phyloP scores from a whole-genome alignment of 1,140 invertebrate species.

The Brachionus rubens region DNA sequence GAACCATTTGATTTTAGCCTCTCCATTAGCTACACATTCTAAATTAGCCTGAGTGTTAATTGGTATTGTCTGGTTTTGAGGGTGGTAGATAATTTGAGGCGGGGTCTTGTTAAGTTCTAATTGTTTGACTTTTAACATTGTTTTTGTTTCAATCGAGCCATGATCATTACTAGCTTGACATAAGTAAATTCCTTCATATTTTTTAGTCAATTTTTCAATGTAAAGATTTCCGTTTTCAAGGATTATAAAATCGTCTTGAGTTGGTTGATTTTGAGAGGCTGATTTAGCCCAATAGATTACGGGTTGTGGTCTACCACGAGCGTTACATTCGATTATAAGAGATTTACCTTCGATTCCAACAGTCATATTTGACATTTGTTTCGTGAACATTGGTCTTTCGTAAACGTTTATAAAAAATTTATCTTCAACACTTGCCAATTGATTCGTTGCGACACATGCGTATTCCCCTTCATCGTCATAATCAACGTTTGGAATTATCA shows the following conservation, averaged over 20 bases:
- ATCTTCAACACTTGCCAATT: not conserved
- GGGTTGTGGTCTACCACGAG: not conserved
- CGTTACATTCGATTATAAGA: constrained; percentile 32
- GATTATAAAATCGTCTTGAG: constrained; percentile 40
- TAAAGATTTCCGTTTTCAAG: constrained; percentile 41
- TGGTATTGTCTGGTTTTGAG: constrained; percentile 37
- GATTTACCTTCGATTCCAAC: not conserved
- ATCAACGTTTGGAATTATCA: constrained; percentile 51
- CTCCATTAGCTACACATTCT: not conserved
- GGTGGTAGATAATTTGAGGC: not conserved
- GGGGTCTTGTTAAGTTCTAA: not conserved
- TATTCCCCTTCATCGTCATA: constrained; percentile 54
- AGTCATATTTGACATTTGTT: not conserved
- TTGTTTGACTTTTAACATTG: not conserved
- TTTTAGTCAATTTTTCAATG: constrained; percentile 5
- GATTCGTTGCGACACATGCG: constrained; percentile 55
- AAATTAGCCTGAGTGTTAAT: constrained; percentile 15
- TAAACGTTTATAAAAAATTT: not conserved
- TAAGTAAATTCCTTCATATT: constrained; percentile 25
- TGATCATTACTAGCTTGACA: constrained; percentile 43
- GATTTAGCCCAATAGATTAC: constrained; percentile 44
- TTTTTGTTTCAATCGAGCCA: not conserved
- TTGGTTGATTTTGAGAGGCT: not conserved
- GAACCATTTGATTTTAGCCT: not conserved
- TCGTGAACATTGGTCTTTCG: not conserved